A percentile compares a stretch with the other conserved stretches of the same genome.
phyloP scores from a whole-genome alignment of 2,888 invertebrate species.

The Rosalia funebris region DNA sequence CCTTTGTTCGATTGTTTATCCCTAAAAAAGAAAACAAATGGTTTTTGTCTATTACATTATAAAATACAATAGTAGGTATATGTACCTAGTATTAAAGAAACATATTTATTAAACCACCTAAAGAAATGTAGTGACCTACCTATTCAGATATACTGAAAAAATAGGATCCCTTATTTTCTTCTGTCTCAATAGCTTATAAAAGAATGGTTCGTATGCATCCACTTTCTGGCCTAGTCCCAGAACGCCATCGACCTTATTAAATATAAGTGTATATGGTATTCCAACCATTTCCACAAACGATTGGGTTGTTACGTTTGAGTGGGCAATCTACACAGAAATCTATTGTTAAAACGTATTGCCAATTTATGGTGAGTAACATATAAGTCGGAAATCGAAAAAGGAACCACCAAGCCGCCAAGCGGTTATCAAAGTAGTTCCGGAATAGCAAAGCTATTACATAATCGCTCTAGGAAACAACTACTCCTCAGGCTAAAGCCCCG shows the following conservation, averaged over 20 bases:
- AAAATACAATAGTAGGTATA: background rate
- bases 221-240: conserved; percentile 73
- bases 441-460: too few species aligned
- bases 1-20: conserved; percentile 68
- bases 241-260: conserved; percentile 77
- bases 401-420: too few species aligned
- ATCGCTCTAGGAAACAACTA: too few species aligned
- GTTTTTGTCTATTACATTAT: background rate
- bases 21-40: conserved; percentile 58
- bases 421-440: too few species aligned
- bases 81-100: background rate
- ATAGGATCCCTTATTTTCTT: conserved; percentile 65
- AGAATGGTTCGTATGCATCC: conserved; percentile 70
- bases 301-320: conserved; percentile 68
- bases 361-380: too few species aligned
- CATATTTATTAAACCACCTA: background rate
- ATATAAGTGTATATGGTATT: conserved; percentile 73
- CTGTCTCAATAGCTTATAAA: conserved; percentile 73
- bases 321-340: conserved; percentile 68
- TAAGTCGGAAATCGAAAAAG: too few species aligned
- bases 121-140: too few species aligned
- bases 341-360: conserved; percentile 5
- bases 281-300: conserved; percentile 77
- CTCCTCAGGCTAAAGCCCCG: too few species aligned
- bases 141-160: conserved; percentile 78